Percentiles rank a stretch among this genome's conserved stretches.
Evolutionary conservation across 2,797 vertebrate species (phyloP).

Genomic region (Lycodopsis pacificus): DNA sequence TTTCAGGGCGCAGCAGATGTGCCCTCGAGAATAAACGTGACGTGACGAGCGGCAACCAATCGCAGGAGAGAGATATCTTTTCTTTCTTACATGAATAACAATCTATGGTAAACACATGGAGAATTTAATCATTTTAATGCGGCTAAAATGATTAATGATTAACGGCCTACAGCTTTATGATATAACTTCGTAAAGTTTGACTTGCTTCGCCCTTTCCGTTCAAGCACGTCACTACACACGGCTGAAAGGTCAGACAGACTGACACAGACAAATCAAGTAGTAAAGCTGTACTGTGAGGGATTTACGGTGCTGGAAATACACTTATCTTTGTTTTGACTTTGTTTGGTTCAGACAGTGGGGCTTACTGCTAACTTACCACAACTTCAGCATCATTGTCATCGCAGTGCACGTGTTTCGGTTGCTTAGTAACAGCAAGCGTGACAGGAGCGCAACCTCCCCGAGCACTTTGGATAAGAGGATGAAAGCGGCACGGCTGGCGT

Average conservation of each 20-base stretch:
- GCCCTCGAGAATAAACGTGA: not conserved
- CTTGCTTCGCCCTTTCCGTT: not conserved
- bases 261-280: not conserved
- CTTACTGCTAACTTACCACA: not conserved
- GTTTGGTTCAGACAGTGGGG: not conserved
- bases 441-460: not conserved
- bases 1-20: not conserved
- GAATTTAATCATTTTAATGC: not conserved
- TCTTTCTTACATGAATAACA: not conserved
- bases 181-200: not conserved
- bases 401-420: not conserved
- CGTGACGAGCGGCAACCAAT: not conserved
- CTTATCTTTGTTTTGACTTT: not conserved
- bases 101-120: not conserved
- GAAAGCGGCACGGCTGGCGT: not conserved
- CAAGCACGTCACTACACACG: not conserved
- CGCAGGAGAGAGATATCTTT: not conserved
- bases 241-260: not conserved
- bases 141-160: not conserved
- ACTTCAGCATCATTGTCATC: not conserved
- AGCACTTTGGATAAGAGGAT: not conserved
- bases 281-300: not conserved
- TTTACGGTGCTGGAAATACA: not conserved
- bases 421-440: not conserved
- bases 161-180: not conserved